Percentiles rank a stretch among this genome's conserved stretches.
phyloP scores from a whole-genome alignment of 1,140 invertebrate species.

The Bicyclus anynana region DNA sequence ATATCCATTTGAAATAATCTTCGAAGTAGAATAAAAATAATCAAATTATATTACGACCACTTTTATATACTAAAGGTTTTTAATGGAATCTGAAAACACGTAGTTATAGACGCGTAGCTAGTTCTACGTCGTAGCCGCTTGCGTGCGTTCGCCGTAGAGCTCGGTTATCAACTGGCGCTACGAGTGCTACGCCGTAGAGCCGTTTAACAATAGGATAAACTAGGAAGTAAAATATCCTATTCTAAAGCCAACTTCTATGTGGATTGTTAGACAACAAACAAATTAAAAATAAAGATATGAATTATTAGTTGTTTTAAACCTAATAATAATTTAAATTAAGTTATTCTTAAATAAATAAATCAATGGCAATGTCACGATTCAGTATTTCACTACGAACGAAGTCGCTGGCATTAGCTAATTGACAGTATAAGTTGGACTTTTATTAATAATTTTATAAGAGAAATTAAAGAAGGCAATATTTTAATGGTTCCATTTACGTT shows the following conservation, averaged over 20 bases:
- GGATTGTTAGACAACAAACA: too few relatives aligned
- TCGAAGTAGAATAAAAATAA: background rate
- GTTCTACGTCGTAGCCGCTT: slow-evolving; percentile 28
- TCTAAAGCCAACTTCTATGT: too few relatives aligned
- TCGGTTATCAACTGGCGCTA: slow-evolving; percentile 55
- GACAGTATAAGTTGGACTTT: too few relatives aligned
- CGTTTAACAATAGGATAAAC: background rate
- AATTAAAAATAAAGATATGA: too few relatives aligned
- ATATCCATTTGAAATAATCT: background rate
- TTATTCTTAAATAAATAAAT: too few relatives aligned
- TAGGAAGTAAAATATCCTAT: background rate
- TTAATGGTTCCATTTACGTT: background rate
- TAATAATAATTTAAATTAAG: too few relatives aligned
- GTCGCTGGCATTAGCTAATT: too few relatives aligned
- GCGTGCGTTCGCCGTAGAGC: slow-evolving; percentile 43
- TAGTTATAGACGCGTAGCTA: slow-evolving; percentile 11
- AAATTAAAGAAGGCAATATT: too few relatives aligned
- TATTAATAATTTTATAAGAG: too few relatives aligned
- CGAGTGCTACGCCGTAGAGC: slow-evolving; percentile 46
- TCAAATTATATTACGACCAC: background rate
- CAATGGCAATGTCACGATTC: too few relatives aligned
- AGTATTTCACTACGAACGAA: too few relatives aligned
- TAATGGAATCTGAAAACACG: background rate
- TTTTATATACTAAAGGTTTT: background rate
- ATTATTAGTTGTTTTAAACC: too few relatives aligned